Conservation (phyloP, 2,797 vertebrate species). For the Amazonetta brasiliensis region DNA sequence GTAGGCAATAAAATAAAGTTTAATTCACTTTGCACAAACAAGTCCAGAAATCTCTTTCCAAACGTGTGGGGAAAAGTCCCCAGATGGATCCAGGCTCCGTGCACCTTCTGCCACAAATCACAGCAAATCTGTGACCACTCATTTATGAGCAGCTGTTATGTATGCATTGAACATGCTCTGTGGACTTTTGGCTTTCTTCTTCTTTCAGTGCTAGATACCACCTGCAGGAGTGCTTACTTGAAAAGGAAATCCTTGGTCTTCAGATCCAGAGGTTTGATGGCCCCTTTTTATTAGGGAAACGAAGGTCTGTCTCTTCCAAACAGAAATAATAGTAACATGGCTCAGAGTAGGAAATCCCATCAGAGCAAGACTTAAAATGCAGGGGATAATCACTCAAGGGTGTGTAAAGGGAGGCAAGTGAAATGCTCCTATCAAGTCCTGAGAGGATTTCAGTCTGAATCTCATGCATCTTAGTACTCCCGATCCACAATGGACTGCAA, state of each 20-base stretch:
- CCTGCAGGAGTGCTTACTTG: not conserved
- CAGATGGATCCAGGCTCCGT: not conserved
- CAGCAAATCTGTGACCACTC: not conserved
- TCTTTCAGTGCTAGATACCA: not conserved
- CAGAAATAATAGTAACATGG: not conserved
- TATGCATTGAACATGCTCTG: rapidly evolving
- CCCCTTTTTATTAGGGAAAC: not conserved
- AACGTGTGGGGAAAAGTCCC: not conserved
- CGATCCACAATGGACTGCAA: not conserved
- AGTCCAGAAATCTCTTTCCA: not conserved
- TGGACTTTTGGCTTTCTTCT: rapidly evolving
- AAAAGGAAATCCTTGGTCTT: not conserved
- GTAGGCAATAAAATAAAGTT: not conserved
- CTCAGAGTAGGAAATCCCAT: not conserved
- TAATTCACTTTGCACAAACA: not conserved
- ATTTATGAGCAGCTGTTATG: rapidly evolving
- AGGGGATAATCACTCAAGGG: not conserved
- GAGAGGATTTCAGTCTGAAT: not conserved
- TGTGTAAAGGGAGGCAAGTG: not conserved
- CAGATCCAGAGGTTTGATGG: not conserved
- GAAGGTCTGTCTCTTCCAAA: not conserved
- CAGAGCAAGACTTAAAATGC: not conserved
- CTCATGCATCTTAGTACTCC: not conserved
- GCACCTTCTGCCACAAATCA: not conserved
- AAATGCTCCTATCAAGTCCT: not conserved